Evolutionary conservation across 2,888 invertebrate genomes (phyloP), one percentile per base, ranked within the genome.

Genomic region (Tachystola acroxantha): DNA sequence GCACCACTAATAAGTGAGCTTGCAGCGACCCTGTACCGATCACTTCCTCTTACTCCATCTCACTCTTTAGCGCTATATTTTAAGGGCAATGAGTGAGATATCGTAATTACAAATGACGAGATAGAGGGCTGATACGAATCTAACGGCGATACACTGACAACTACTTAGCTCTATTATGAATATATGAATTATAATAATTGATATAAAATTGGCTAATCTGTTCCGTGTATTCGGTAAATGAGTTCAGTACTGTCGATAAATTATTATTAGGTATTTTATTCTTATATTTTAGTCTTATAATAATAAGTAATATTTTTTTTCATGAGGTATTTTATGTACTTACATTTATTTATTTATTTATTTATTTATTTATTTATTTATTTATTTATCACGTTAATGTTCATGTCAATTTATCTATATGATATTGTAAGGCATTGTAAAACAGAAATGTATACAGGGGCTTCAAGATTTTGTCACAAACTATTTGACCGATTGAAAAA

Each of bases 11-110:
- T 10, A 22, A 13, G 37, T 39, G 57, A 61, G 61, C 61, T 59
- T 62, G 61, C 61, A 59, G 59, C 61, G 56, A 44, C 36, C 32
- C 37, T 44, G 10, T 16, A 16, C 16, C 16, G n/a, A n/a, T n/a
- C 16, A 16, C n/a, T 6, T 24, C n/a, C 1, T n/a, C 24, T 24
- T n/a, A 24, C 4, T 24, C 24, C 4, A 24, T 24, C n/a, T 24
- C n/a, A 4, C n/a, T 24, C n/a, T 24, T 2, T 24, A 9, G 4
- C n/a, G 24, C 24, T n/a, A 4, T 20, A 3, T 2, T 20, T 6
- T 6, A 7, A 22, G 7, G 9, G 4, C n/a, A 24, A 4, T 6
- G 24, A 24, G 24, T n/a, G n/a, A n/a, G 24, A 24, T 24, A 24
- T 9, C 24, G 24, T 22, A 2, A 22, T 4, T 9, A 7, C 7